Evolutionary conservation across 1,140 invertebrate genomes (phyloP).

Genomic region (Aphelinus atriplicis): DNA sequence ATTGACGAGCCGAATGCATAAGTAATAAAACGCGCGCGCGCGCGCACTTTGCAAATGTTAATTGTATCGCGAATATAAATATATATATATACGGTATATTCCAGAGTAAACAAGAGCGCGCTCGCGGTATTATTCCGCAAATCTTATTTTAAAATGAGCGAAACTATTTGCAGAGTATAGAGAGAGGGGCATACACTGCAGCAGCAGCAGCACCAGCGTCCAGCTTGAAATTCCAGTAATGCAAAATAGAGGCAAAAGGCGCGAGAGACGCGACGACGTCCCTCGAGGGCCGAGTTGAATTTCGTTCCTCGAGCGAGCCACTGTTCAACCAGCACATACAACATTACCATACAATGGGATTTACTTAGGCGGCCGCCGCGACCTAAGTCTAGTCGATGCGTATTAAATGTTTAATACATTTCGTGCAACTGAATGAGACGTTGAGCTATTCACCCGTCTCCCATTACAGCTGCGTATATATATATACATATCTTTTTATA

Average conservation of each 20-base stretch:
- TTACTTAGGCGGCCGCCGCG: slow-evolving; percentile 11
- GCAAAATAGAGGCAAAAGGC: neutral
- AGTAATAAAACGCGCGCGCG: too few relatives aligned
- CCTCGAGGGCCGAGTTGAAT: neutral
- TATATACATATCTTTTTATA: too few relatives aligned
- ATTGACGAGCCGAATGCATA: too few relatives aligned
- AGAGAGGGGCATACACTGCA: neutral
- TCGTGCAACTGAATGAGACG: slow-evolving; percentile 20
- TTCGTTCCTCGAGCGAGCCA: neutral
- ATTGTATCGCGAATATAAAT: too few relatives aligned
- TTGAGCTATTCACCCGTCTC: too few relatives aligned
- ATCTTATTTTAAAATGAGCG: neutral
- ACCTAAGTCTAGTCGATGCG: neutral
- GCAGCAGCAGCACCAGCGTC: neutral
- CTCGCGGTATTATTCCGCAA: neutral
- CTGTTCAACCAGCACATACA: neutral
- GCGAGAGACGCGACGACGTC: neutral
- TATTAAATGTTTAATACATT: slow-evolving; percentile 36
- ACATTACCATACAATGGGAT: slow-evolving; percentile 31
- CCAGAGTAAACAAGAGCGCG: too few relatives aligned
- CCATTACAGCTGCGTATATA: too few relatives aligned
- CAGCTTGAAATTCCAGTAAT: neutral
- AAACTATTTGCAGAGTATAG: neutral
- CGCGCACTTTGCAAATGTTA: too few relatives aligned
- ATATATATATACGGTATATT: too few relatives aligned